These are phyloP conservation scores for Baryphthengus martii DNA, from an alignment of 2,113 vertebrate species.

Conservation along the genomic window DNA sequence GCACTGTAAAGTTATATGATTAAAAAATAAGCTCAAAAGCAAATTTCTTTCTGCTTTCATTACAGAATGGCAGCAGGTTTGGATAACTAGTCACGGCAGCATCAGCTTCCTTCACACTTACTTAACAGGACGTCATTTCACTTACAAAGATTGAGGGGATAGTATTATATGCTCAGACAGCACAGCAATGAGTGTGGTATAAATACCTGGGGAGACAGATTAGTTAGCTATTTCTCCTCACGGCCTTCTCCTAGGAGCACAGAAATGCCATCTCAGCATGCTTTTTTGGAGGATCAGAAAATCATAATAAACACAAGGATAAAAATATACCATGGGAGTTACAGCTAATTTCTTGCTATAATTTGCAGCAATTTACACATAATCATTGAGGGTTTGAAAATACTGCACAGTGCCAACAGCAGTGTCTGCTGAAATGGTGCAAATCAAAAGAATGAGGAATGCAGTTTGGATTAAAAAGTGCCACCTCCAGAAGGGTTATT, in stretches of 20 bases:
- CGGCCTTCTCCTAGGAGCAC: conserved; percentile 28
- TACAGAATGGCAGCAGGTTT: neutral
- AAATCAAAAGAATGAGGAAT: neutral
- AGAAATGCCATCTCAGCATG: conserved; percentile 44
- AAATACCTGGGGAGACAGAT: conserved; percentile 56
- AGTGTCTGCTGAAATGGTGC: neutral
- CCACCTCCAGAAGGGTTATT: neutral
- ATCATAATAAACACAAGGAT: conserved; percentile 25
- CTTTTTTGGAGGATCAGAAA: conserved; percentile 34
- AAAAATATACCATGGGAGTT: conserved; percentile 38
- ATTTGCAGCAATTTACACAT: conserved; percentile 52
- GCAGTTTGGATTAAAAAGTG: neutral
- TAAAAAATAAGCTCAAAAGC: conserved; percentile 1
- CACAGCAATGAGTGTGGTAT: neutral
- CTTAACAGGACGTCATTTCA: neutral
- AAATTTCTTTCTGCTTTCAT: neutral
- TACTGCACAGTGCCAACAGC: neutral
- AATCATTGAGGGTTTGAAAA: conserved; percentile 32
- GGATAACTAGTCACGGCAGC: neutral
- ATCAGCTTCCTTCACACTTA: conserved; percentile 17
- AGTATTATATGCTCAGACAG: conserved; percentile 15
- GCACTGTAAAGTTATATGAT: neutral
- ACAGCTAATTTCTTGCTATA: conserved; percentile 50
- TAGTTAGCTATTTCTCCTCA: conserved; percentile 49
- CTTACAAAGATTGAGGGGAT: conserved; percentile 5